A percentile compares a stretch with the other conserved stretches of the same genome.
phyloP scores from a whole-genome alignment of 2,113 vertebrate genomes.

The Entosphenus tridentatus region DNA sequence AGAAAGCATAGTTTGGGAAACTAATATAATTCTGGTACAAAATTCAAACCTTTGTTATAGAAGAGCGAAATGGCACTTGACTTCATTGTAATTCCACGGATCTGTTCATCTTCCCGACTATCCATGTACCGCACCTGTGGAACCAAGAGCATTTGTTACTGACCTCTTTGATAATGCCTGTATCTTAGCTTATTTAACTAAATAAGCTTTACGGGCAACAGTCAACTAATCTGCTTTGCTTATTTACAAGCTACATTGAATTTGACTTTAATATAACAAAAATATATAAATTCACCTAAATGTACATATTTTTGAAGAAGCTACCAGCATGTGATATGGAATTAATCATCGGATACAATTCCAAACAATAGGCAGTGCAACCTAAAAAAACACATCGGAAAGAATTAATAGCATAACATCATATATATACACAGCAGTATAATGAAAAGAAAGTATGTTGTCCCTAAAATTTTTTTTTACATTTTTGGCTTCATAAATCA shows the following conservation, averaged over 20 bases:
- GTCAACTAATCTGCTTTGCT: background rate
- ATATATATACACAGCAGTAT: too few species aligned
- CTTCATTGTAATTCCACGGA: constrained; percentile 93
- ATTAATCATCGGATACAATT: background rate
- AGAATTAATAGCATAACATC: too few species aligned
- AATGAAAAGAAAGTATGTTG: too few species aligned
- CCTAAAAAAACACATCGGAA: too few species aligned
- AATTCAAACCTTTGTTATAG: constrained; percentile 26
- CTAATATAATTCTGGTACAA: too few species aligned
- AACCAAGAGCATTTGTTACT: background rate
- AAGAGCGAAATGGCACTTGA: constrained; percentile 87
- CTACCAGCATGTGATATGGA: background rate
- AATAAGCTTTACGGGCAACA: too few species aligned
- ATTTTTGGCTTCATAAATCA: too few species aligned
- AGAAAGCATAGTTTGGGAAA: too few species aligned
- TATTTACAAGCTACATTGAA: background rate
- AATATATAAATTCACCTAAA: background rate
- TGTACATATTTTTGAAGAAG: background rate
- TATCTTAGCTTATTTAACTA: too few species aligned
- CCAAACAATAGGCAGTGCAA: too few species aligned
- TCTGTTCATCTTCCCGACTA: constrained; percentile 79
- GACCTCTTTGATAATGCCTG: too few species aligned
- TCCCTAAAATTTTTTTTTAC: too few species aligned
- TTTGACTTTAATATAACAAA: background rate
- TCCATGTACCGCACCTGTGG: constrained; percentile 67